Base-by-base conservation (phyloP, 2,888 invertebrate genomes). In the Neuroscelio doddi region DNA sequence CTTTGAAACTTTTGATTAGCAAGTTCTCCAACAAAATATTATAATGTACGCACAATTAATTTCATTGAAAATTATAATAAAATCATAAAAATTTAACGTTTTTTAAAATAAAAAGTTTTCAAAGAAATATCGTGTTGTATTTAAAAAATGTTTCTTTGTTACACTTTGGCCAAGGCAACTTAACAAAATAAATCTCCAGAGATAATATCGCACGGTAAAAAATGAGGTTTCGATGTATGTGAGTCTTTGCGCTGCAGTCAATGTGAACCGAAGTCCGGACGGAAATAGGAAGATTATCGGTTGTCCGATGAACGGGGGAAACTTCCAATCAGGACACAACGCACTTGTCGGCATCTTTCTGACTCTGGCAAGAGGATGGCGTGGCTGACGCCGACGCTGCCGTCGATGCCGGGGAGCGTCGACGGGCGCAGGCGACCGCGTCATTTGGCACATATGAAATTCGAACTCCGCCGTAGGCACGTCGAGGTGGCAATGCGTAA, bases 371-470 rank as follows among this genome's bases (percentile, higher is more conserved):
- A 56, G 73, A 52, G 27, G 72, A 59, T 14, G 61, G 27, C 5
- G 74, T 58, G 8, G 76, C 61, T 12, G 70, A 59, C 29, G 78
- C 70, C 1, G 75, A 69, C 21, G 78, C 70, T 1, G 75, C 68
- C 21, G 38, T 47, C 1, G 21, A 8, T 3, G 41, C 14, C 10
- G 77, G 72, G 71, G 91, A 87, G 51, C 92, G 89, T 64, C 92
- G 88, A 73, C 91, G 88, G 44, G 94, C 94, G 79, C 92, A 92
- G 56, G 95, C 95, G 44, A 95, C 88, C 3, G 94, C 93, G 85
- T 95, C 96, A 84, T 95, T 96, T 72, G 96, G 96, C 69, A 96
- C 96, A 85, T 96, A 97, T 7, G 95, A 94, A 76, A 96, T 95
- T 71, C 96, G 86, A 9, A 95, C 94, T 32, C 95, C 95, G 52